Evolutionary conservation across 2,888 invertebrate genomes (phyloP), one percentile per base, ranked within the genome.

Genomic region (Eumerus sabulonum): DNA sequence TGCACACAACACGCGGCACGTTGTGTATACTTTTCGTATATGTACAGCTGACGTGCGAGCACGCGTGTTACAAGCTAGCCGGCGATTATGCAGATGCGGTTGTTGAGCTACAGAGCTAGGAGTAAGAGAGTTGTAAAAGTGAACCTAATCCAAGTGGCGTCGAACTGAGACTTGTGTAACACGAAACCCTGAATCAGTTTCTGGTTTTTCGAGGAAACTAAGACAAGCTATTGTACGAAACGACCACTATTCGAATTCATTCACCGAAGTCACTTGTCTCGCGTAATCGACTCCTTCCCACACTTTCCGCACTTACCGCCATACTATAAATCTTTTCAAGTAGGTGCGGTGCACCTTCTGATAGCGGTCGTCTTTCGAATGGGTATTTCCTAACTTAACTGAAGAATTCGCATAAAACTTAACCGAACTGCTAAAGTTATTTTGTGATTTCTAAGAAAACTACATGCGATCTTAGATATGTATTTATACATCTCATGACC

Each of bases 401-500:
- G 17, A 47, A 17, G 18, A 42, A 42, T 42, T 5, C n/a, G 4
- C 42, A 1, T 1, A 12, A 42, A 12, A 45, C 45, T 45, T 45
- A 45, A 9, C 36, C 9, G 12, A 40, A 11, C 14, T 27, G 11
- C 18, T 4, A 12, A 2, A 48, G 5, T 38, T 11, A 35, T 44
- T 35, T 1, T 27, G 12, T 50, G 35, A 1, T 35, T 63, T 63
- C 63, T 14, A 17, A 57, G 57, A 50, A 59, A 44, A 2, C 27
- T 2, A 27, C 27, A 27, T 27, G 27, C 2, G 27, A 27, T 27
- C 27, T 27, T 27, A 27, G 3, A 7, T 48, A n/a, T n/a, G n/a
- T n/a, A n/a, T n/a, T n/a, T n/a, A n/a, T n/a, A n/a, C n/a, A 56
- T 67, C 48, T 40, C n/a, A 18, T 59, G 67, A 67, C 57, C 59